Evolutionary conservation across 2,888 invertebrate genomes (phyloP).

Genomic region (Synanthedon myopaeformis): DNA sequence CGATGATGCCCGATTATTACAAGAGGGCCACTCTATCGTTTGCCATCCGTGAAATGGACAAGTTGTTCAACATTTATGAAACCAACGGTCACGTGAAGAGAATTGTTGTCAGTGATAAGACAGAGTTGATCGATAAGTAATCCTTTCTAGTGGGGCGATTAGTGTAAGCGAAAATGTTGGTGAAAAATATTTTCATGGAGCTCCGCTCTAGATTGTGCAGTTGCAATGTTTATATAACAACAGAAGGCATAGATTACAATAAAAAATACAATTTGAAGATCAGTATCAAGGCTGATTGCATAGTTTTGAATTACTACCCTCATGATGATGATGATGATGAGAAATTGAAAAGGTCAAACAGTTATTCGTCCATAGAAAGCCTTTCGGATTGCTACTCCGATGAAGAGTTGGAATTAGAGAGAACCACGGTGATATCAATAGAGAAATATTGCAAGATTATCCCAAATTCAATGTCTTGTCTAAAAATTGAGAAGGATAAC

Average conservation of each 20-base stretch:
- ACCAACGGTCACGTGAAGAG: slow-evolving; percentile 65
- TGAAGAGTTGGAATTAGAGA: slow-evolving; percentile 35
- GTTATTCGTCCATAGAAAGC: slow-evolving; percentile 59
- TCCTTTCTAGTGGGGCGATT: slow-evolving; percentile 7
- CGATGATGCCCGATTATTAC: slow-evolving; percentile 86
- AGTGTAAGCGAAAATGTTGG: slow-evolving; percentile 43
- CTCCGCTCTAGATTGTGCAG: slow-evolving; percentile 70
- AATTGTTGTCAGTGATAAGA: slow-evolving; percentile 33
- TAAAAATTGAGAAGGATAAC: slow-evolving; percentile 55
- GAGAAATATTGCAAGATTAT: slow-evolving; percentile 54
- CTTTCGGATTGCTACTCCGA: slow-evolving; percentile 55
- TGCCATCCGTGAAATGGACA: slow-evolving; percentile 80
- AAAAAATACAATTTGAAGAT: slow-evolving; percentile 58
- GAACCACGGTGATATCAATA: slow-evolving; percentile 38
- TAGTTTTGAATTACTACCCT: slow-evolving; percentile 52
- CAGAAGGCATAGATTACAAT: slow-evolving; percentile 42
- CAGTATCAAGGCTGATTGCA: slow-evolving; percentile 55
- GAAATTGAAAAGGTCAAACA: slow-evolving; percentile 33
- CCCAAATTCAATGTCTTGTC: slow-evolving; percentile 64
- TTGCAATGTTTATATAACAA: slow-evolving; percentile 71
- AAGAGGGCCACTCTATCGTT: slow-evolving; percentile 84
- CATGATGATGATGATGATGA: slow-evolving; percentile 23
- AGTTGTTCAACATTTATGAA: slow-evolving; percentile 75
- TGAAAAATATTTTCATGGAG: slow-evolving; percentile 70
- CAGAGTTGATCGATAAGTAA: slow-evolving; percentile 43